phyloP scores from a whole-genome alignment of 1,140 invertebrate species.

The Monochamus saltuarius region DNA sequence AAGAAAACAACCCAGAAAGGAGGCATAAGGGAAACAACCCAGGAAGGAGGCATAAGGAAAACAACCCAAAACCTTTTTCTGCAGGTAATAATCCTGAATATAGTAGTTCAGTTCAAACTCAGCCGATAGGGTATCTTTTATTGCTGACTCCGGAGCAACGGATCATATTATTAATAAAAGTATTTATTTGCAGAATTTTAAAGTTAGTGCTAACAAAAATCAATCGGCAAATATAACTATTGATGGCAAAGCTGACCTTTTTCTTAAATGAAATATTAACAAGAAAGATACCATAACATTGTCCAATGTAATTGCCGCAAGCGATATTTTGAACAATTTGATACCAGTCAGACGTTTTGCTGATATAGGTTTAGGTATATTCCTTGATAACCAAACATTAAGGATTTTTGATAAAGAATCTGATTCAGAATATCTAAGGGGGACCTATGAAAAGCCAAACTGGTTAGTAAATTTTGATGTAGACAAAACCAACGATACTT shows the following conservation, averaged over 20 bases:
- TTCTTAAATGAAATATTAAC: constrained; percentile 2
- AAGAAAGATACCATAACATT: constrained; percentile 4
- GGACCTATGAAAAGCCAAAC: constrained; percentile 10
- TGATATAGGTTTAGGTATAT: constrained; percentile 12
- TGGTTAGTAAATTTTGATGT: constrained; percentile 4
- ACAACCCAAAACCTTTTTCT: neutral
- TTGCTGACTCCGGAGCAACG: constrained; percentile 9
- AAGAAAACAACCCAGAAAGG: no score
- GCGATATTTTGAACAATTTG: constrained; percentile 13
- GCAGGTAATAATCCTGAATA: neutral
- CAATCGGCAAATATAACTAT: constrained; percentile 10
- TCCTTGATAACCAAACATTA: constrained; percentile 16
- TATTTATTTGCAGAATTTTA: constrained; percentile 5
- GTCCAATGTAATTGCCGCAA: constrained; percentile 9
- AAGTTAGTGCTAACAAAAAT: constrained; percentile 10
- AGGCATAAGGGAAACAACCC: neutral
- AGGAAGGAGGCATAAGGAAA: neutral
- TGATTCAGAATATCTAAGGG: neutral
- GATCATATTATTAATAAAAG: constrained; percentile 14
- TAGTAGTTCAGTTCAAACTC: neutral
- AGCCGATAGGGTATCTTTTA: neutral
- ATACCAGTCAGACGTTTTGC: constrained; percentile 19
- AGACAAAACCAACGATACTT: no score
- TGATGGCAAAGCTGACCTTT: constrained; percentile 11
- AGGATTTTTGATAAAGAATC: constrained; percentile 15